These are phyloP conservation scores for Rhinophrynus dorsalis DNA, from an alignment of 2,797 vertebrate species.

Conservation along the genomic window DNA sequence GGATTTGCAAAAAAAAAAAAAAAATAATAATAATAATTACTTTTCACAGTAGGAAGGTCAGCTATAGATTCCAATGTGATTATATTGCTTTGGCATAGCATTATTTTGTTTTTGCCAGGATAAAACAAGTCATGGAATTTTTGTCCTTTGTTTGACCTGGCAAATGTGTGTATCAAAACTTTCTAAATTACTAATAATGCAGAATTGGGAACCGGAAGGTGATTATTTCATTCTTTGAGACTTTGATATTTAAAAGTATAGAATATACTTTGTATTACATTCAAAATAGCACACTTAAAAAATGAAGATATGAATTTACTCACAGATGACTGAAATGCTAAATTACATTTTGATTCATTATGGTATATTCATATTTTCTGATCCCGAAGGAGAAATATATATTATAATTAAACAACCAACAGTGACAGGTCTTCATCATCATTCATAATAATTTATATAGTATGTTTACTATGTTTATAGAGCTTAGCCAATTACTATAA, in stretches of 20 bases:
- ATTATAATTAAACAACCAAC: slow-evolving; percentile 13
- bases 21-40: too few relatives aligned
- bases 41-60: background rate
- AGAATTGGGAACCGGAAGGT: background rate
- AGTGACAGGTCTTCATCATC: slow-evolving; percentile 1
- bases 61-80: slow-evolving; percentile 20
- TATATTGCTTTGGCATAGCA: slow-evolving; percentile 49
- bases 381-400: background rate
- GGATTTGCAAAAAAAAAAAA: too few relatives aligned
- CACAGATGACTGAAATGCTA: background rate
- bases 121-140: slow-evolving; percentile 50
- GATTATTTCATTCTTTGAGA: background rate
- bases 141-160: slow-evolving; percentile 46
- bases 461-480: slow-evolving; percentile 37
- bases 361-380: slow-evolving; percentile 17
- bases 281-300: background rate
- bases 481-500: slow-evolving; percentile 27
- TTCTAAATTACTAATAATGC: background rate
- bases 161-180: slow-evolving; percentile 32
- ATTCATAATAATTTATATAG: background rate
- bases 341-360: slow-evolving; percentile 14
- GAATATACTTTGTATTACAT: background rate
- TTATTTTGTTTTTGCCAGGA: slow-evolving; percentile 59
- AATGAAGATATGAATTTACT: slow-evolving; percentile 4
- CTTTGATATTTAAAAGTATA: background rate